Percentiles rank a stretch among this genome's conserved stretches.
Conservation (phyloP, 2,797 vertebrate species). For the Enteromius trimaculatus region DNA sequence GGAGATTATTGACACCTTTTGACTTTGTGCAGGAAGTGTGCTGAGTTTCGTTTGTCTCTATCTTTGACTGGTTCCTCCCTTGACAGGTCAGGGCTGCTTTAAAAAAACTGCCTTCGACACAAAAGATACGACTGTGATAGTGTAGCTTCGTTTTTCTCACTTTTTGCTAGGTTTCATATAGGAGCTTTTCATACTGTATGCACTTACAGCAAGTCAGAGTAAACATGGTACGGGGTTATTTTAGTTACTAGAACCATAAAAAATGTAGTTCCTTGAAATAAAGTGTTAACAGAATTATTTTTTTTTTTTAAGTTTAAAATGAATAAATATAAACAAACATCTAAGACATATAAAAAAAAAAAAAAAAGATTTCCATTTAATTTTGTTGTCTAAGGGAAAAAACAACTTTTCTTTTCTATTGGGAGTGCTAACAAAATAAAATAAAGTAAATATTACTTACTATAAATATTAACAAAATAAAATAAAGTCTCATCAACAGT, state of each 20-base stretch:
- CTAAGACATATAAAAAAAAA: background rate
- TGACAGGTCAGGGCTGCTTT: slow-evolving; percentile 29
- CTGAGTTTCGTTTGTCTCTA: slow-evolving; percentile 51
- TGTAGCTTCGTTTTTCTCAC: slow-evolving; percentile 9
- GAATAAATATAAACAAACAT: background rate
- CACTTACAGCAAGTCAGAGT: background rate
- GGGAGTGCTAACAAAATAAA: background rate
- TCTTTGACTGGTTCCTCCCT: slow-evolving; percentile 42
- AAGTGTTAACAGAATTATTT: background rate
- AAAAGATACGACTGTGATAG: background rate
- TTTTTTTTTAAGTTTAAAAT: no score
- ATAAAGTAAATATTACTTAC: no score
- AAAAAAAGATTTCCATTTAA: background rate
- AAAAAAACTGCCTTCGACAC: slow-evolving; percentile 19
- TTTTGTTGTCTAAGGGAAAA: background rate
- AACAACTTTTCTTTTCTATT: background rate
- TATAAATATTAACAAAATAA: background rate
- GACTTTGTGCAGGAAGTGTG: slow-evolving; percentile 54
- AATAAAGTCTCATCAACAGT: background rate
- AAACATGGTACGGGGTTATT: background rate
- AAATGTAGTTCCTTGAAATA: background rate
- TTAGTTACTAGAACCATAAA: background rate
- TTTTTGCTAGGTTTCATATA: slow-evolving; percentile 30
- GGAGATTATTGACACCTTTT: slow-evolving; percentile 71
- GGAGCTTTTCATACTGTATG: background rate